These are phyloP conservation scores for Machimus atricapillus DNA, from an alignment of 2,888 invertebrate genomes.

Conservation along the genomic window DNA sequence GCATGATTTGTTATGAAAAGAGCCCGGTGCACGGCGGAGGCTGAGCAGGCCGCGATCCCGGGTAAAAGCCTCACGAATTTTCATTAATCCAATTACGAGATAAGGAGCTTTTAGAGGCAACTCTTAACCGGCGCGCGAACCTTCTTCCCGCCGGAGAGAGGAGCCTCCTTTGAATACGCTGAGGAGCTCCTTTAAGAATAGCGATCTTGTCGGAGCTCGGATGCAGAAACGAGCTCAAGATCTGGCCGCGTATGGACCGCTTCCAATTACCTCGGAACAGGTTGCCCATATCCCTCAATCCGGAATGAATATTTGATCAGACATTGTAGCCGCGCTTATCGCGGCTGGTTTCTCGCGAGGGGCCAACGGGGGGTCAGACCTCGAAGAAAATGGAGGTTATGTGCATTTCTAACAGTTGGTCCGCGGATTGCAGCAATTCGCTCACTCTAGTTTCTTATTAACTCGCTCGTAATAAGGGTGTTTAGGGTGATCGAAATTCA, in stretches of 20 bases:
- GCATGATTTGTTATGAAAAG: conserved; percentile 28
- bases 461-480: not conserved
- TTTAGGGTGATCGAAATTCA: not conserved
- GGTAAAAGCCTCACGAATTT: conserved; percentile 47
- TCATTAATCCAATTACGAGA: conserved; percentile 49
- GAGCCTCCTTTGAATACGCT: conserved; percentile 32
- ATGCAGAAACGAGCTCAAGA: conserved; percentile 20
- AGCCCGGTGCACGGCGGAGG: not conserved
- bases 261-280: conserved; percentile 31
- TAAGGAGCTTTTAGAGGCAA: conserved; percentile 41
- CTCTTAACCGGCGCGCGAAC: conserved; percentile 36
- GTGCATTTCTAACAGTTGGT: not conserved
- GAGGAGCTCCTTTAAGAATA: not conserved
- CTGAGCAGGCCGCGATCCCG: conserved; percentile 9
- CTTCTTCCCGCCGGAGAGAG: not conserved
- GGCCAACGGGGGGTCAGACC: not conserved
- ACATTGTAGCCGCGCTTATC: not conserved
- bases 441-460: not conserved
- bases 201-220: conserved; percentile 17
- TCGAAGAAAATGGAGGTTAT: not conserved
- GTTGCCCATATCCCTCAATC: conserved; percentile 24
- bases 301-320: conserved; percentile 34
- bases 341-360: not conserved
- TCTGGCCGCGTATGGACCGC: conserved; percentile 1
- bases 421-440: not conserved